Conservation (phyloP, 2,113 vertebrate genomes). For the Muntiacus muntjak region DNA sequence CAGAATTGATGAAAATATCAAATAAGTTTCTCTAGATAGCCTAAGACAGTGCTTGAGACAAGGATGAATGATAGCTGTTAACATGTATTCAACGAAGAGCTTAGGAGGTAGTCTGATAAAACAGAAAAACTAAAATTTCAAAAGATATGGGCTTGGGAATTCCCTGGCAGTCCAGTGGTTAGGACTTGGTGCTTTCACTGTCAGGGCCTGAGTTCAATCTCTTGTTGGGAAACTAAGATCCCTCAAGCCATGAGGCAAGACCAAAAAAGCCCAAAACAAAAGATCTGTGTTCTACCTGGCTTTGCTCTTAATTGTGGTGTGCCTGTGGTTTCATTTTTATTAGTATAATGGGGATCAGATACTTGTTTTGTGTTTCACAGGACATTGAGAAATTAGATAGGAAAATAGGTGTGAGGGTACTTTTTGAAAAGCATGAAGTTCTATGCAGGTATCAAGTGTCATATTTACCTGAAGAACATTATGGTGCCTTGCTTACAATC, state of each 20-base stretch:
- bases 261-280: neutral
- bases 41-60: slow-evolving; percentile 6
- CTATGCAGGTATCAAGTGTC: slow-evolving; percentile 14
- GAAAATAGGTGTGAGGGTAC: neutral
- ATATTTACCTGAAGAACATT: slow-evolving; percentile 63
- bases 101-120: neutral
- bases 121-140: slow-evolving; percentile 24
- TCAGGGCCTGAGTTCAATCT: neutral
- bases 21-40: neutral
- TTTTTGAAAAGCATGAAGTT: slow-evolving; percentile 46
- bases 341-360: neutral
- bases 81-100: neutral
- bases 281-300: neutral
- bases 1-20: slow-evolving; percentile 13
- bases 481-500: slow-evolving; percentile 52
- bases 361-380: slow-evolving; percentile 4
- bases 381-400: slow-evolving; percentile 10
- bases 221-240: neutral
- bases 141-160: neutral
- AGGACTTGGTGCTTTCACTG: neutral
- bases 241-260: neutral
- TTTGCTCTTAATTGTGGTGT: slow-evolving; percentile 17
- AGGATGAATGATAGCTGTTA: neutral
- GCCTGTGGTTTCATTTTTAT: slow-evolving; percentile 19
- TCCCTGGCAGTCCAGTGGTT: neutral